Conservation (phyloP, 2,888 invertebrate genomes). For the Sphinx pinastri region DNA sequence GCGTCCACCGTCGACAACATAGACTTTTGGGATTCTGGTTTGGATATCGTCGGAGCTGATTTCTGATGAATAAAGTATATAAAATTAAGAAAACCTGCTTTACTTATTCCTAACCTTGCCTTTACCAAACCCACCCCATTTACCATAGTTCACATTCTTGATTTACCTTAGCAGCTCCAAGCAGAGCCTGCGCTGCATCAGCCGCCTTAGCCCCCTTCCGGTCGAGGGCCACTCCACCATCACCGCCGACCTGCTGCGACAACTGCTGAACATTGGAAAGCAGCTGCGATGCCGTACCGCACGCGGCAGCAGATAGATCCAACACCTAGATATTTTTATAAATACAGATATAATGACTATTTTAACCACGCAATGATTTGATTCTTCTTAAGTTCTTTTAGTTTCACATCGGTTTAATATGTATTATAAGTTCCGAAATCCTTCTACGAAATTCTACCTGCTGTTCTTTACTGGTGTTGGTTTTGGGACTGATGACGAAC, state of each 20-base stretch:
- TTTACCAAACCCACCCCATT: too few species aligned
- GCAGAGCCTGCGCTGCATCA: slow-evolving; percentile 48
- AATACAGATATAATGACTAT: too few species aligned
- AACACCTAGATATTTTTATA: slow-evolving; percentile 35
- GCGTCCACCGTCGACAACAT: slow-evolving; percentile 25
- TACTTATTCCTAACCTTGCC: too few species aligned
- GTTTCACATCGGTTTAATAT: too few species aligned
- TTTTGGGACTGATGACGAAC: slow-evolving; percentile 32
- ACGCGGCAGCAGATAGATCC: slow-evolving; percentile 48
- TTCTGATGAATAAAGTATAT: slow-evolving; percentile 7
- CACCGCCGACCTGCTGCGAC: slow-evolving; percentile 41
- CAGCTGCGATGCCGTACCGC: slow-evolving; percentile 49
- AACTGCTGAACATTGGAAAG: slow-evolving; percentile 49
- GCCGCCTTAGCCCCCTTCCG: slow-evolving; percentile 40
- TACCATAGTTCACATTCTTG: background rate
- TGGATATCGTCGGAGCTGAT: slow-evolving; percentile 22
- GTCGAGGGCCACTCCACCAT: slow-evolving; percentile 45
- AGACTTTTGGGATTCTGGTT: slow-evolving; percentile 23
- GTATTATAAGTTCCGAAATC: too few species aligned
- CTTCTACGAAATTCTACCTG: slow-evolving; percentile 20
- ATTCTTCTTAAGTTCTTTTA: too few species aligned
- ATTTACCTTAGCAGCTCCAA: slow-evolving; percentile 44
- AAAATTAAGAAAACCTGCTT: background rate
- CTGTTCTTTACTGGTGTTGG: slow-evolving; percentile 22
- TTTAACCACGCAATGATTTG: too few species aligned